These are phyloP conservation scores for Macheiramphus alcinus DNA, from an alignment of 2,113 vertebrate species.

Conservation along the genomic window DNA sequence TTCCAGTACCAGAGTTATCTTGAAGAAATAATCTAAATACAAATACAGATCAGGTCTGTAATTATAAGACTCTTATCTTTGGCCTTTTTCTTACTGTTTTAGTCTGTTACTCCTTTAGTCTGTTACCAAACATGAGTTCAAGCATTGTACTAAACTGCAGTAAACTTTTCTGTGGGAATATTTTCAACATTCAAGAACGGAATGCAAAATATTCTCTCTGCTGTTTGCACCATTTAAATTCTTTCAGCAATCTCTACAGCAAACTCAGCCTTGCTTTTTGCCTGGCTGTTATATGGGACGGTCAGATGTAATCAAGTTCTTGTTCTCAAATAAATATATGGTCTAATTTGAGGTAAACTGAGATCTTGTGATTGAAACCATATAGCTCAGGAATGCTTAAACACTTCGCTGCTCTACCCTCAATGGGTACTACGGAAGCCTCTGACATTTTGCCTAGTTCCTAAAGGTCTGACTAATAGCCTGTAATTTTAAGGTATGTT, in stretches of 20 bases:
- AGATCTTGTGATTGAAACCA: constrained; percentile 3
- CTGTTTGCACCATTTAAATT: background rate
- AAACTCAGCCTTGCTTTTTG: background rate
- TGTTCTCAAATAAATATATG: constrained; percentile 35
- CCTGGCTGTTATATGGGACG: background rate
- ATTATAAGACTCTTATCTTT: background rate
- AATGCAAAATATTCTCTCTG: constrained; percentile 33
- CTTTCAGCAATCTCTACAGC: background rate
- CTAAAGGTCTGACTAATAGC: background rate
- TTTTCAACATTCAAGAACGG: background rate
- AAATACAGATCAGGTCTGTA: background rate
- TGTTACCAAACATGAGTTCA: background rate
- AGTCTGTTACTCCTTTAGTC: background rate
- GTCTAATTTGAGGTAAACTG: constrained; percentile 31
- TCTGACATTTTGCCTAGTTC: background rate
- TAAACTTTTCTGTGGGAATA: constrained; percentile 9
- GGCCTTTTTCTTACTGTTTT: background rate
- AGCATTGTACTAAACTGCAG: background rate
- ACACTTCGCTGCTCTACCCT: background rate
- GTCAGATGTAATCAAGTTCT: constrained; percentile 4
- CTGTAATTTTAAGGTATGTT: background rate
- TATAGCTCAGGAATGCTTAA: constrained; percentile 16
- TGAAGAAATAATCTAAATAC: background rate
- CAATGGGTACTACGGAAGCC: background rate
- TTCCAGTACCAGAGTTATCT: background rate